A percentile compares a stretch with the other conserved stretches of the same genome.
These are phyloP conservation scores for Tipula vernalis DNA, from an alignment of 2,888 invertebrate species.

Conservation along the genomic window DNA sequence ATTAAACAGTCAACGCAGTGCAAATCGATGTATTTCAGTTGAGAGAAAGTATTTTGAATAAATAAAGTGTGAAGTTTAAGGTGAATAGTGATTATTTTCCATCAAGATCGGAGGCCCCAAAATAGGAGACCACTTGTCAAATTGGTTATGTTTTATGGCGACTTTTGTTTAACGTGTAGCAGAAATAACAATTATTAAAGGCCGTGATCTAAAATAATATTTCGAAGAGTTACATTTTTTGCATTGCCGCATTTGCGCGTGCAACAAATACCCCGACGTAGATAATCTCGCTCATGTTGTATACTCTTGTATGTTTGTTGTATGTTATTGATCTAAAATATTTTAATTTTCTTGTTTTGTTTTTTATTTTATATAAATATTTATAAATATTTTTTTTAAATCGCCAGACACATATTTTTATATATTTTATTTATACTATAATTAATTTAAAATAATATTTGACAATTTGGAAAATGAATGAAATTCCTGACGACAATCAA, in stretches of 20 bases:
- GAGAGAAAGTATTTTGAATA: no score
- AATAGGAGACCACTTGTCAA: no score
- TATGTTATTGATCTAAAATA: background rate
- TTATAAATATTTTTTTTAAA: background rate
- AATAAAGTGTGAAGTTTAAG: no score
- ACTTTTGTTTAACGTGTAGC: no score
- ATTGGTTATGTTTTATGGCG: no score
- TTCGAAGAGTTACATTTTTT: background rate
- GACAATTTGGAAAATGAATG: constrained; percentile 4
- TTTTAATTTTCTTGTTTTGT: background rate
- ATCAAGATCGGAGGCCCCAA: no score
- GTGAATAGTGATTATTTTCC: no score
- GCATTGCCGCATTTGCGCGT: background rate
- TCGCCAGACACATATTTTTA: constrained; percentile 4
- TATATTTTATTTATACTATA: background rate
- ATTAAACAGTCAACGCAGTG: no score
- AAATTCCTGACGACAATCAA: background rate
- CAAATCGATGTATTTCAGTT: no score
- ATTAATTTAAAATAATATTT: constrained; percentile 4
- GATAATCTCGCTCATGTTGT: background rate
- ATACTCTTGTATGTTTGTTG: no score
- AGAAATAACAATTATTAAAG: no score
- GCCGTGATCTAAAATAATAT: no score
- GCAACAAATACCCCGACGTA: background rate
- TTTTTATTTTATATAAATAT: background rate